Evolutionary conservation across 2,113 vertebrate species (phyloP).

Genomic region (Beaufortia kweichowensis): DNA sequence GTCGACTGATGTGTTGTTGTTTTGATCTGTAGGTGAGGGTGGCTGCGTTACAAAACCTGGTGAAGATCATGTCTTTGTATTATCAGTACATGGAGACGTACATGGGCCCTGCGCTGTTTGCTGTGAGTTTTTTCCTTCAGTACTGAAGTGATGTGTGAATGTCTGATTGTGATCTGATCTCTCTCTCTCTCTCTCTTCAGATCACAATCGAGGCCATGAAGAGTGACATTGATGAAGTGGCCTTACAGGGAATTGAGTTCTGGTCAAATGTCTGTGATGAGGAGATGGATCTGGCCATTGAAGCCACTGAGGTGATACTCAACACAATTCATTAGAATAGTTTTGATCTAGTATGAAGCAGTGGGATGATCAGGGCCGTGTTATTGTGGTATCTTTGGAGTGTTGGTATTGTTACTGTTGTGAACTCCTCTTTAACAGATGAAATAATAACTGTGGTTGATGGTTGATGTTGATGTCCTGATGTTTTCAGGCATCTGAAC

Average conservation of each 20-base stretch:
- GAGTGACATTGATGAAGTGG: constrained; percentile 96
- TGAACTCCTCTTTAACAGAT: no score
- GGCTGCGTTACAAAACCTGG: constrained; percentile 95
- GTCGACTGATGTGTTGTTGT: neutral
- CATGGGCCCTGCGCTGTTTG: constrained; percentile 97
- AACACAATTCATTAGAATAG: no score
- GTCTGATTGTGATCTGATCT: neutral
- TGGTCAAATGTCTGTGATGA: constrained; percentile 99
- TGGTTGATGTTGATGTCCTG: neutral
- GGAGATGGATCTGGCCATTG: constrained; percentile 98
- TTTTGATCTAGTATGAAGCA: no score
- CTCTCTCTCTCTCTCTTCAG: constrained; percentile 60
- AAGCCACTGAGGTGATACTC: constrained; percentile 88
- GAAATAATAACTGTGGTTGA: no score
- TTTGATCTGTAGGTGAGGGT: constrained; percentile 83
- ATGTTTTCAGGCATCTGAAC: constrained; percentile 86
- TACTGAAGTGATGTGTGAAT: neutral
- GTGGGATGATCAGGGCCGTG: no score
- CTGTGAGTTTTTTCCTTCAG: constrained; percentile 78
- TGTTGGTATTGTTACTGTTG: no score
- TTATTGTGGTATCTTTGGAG: no score
- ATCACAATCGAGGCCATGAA: constrained; percentile 99
- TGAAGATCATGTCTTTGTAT: constrained; percentile 99
- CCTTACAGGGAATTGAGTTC: constrained; percentile 97
- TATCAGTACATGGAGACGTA: constrained; percentile 99